Conservation (phyloP, 35 echinoderm and acorn worm genomes). For the Anneissia japonica region DNA sequence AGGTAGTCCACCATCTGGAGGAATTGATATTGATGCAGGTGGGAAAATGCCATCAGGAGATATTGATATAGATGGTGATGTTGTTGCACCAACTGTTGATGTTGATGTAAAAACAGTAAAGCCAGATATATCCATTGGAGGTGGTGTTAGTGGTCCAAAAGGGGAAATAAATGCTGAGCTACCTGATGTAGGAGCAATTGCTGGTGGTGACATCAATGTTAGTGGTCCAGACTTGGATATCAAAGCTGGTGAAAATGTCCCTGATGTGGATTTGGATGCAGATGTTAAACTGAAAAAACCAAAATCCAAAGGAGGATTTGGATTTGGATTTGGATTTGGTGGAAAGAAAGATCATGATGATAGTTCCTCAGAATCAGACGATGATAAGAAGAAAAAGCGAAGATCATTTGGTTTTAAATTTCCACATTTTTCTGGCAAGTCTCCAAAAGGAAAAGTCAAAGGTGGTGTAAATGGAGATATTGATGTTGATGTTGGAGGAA, state of each 20-base stretch:
- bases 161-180: slow-evolving; percentile 21
- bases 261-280: slow-evolving; percentile 4
- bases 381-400: slow-evolving; percentile 50
- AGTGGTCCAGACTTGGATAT: slow-evolving; percentile 23
- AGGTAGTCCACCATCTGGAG: not conserved
- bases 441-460: slow-evolving; percentile 48
- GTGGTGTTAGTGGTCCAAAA: slow-evolving; percentile 24
- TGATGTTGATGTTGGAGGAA: slow-evolving; percentile 34
- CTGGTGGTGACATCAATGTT: slow-evolving; percentile 21
- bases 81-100: slow-evolving; percentile 23
- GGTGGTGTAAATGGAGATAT: slow-evolving; percentile 13
- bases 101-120: slow-evolving; percentile 39
- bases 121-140: slow-evolving; percentile 40
- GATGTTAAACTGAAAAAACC: slow-evolving; percentile 1
- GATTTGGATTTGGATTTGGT: slow-evolving; percentile 37
- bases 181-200: not conserved
- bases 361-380: not conserved
- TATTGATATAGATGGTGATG: not conserved
- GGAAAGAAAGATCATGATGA: slow-evolving; percentile 7
- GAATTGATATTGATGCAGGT: not conserved
- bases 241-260: slow-evolving; percentile 18
- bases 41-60: not conserved
- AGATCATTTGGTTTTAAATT: not conserved
- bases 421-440: not conserved
- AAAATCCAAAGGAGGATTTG: slow-evolving; percentile 2